Evolutionary conservation across 2,113 vertebrate species (phyloP).

Genomic region (Cinclus cinclus): DNA sequence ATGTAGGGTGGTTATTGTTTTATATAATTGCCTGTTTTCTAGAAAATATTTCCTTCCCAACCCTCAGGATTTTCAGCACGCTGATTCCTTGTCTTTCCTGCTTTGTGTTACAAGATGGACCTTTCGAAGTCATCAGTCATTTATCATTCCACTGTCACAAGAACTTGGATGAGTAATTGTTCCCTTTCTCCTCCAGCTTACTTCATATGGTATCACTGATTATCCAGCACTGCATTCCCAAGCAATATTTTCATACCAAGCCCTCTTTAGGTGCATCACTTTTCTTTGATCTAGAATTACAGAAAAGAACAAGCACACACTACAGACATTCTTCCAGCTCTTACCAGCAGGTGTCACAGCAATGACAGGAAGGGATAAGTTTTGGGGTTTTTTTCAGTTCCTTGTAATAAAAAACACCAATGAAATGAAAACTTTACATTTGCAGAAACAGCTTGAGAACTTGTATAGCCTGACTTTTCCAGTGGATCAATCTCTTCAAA

Average conservation of each 20-base stretch:
- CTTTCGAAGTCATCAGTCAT: neutral
- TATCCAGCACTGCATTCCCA: neutral
- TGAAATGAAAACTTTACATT: neutral
- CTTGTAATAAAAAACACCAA: neutral
- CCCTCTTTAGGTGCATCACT: neutral
- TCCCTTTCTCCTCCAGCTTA: neutral
- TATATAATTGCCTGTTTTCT: neutral
- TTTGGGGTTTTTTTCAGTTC: neutral
- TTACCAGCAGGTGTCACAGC: constrained; percentile 39
- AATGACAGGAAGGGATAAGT: neutral
- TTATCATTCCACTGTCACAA: neutral
- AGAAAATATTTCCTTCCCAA: neutral
- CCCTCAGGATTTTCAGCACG: neutral
- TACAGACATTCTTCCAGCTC: neutral
- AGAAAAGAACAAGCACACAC: neutral
- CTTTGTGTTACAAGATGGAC: neutral
- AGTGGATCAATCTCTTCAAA: neutral
- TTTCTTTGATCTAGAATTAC: neutral
- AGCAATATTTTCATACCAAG: neutral
- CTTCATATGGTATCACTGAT: neutral
- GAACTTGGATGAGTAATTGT: neutral
- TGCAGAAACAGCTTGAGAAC: neutral
- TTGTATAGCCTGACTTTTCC: neutral
- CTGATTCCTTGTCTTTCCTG: neutral
- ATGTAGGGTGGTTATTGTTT: neutral